phyloP scores from a whole-genome alignment of 2,888 invertebrate genomes.

The Heliconius ethilla region DNA sequence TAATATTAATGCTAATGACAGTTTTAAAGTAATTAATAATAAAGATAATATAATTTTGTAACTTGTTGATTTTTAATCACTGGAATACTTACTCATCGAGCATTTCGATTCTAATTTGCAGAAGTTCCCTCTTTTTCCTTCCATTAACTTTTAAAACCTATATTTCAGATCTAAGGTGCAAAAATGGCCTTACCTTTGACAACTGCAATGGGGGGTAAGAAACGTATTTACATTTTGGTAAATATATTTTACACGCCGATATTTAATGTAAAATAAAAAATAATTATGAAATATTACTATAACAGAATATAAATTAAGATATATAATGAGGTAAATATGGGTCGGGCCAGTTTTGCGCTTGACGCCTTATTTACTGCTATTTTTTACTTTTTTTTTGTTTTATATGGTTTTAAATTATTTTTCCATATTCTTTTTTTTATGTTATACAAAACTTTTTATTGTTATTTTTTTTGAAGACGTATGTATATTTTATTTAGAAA shows the following conservation, averaged over 20 bases:
- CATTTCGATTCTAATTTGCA: background rate
- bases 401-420: background rate
- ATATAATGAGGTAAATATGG: constrained; percentile 16
- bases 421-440: constrained; percentile 10
- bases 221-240: constrained; percentile 5
- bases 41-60: background rate
- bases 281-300: constrained; percentile 7
- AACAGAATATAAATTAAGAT: background rate
- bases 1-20: background rate
- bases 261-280: background rate
- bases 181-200: constrained; percentile 32
- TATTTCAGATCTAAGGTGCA: constrained; percentile 29
- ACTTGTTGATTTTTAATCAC: background rate
- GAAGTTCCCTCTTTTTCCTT: background rate
- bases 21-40: background rate
- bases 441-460: background rate
- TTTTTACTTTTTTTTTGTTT: background rate
- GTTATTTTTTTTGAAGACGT: background rate
- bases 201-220: constrained; percentile 27
- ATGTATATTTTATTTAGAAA: background rate
- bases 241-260: background rate
- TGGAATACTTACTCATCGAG: background rate
- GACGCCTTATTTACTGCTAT: constrained; percentile 13
- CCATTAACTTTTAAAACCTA: constrained; percentile 15
- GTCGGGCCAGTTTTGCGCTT: constrained; percentile 26